Evolutionary conservation across 2,113 vertebrate species (phyloP).

Genomic region (Malurus alboscapulatus): DNA sequence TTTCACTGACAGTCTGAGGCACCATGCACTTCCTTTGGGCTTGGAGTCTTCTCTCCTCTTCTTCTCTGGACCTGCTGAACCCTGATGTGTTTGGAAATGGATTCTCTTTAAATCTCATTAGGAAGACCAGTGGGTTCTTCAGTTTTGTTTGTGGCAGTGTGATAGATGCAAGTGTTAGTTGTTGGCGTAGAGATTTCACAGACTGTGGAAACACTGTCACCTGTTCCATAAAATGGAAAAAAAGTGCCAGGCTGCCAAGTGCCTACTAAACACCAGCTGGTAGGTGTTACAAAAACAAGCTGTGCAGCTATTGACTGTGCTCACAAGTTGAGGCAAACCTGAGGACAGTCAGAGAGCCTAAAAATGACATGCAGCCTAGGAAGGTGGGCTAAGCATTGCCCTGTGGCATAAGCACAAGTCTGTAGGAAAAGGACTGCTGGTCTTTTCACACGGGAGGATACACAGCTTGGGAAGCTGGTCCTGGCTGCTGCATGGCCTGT

Average conservation of each 20-base stretch:
- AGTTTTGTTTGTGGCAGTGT: not conserved
- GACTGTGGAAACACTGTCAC: constrained; percentile 15
- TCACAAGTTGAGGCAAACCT: not conserved
- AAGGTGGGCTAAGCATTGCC: not conserved
- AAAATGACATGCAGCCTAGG: fast-evolving
- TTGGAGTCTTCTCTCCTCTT: not conserved
- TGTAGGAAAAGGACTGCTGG: not conserved
- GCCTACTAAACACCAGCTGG: constrained; percentile 32
- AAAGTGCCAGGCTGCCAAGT: not conserved
- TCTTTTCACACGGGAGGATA: not conserved
- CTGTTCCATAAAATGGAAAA: not conserved
- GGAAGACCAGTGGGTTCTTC: not conserved
- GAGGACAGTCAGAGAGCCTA: not conserved
- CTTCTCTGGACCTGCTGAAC: not conserved
- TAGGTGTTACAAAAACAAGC: constrained; percentile 6
- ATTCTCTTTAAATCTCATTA: not conserved
- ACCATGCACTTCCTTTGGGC: not conserved
- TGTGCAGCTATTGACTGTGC: not conserved
- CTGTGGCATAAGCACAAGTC: not conserved
- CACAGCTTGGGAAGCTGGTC: not conserved
- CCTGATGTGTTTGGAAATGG: not conserved
- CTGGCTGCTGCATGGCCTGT: not conserved
- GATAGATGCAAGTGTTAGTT: not conserved
- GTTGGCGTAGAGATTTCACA: constrained; percentile 6
- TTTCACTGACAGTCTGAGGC: not conserved